Percentiles rank a stretch among this genome's conserved stretches.
Evolutionary conservation across 2,797 vertebrate genomes (phyloP).

Genomic region (Tinamus major): DNA sequence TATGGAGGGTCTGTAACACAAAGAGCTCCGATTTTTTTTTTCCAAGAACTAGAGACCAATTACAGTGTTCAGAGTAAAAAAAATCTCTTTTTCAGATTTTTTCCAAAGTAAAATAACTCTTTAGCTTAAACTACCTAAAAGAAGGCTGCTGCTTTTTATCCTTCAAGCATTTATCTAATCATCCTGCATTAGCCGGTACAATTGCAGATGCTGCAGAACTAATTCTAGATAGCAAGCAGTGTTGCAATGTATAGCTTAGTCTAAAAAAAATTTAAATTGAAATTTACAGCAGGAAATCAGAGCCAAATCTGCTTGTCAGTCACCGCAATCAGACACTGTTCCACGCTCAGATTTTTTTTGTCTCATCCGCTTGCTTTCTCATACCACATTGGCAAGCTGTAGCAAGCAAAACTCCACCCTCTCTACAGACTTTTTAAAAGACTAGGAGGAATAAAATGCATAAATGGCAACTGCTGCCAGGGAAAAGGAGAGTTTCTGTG

Average conservation of each 20-base stretch:
- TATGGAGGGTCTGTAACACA: not conserved
- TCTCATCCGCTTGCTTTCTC: constrained; percentile 26
- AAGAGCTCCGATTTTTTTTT: not conserved
- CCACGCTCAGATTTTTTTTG: not conserved
- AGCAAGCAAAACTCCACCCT: constrained; percentile 74
- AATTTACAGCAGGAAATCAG: constrained; percentile 10
- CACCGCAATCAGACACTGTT: not conserved
- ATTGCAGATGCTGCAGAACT: not conserved
- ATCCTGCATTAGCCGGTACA: constrained; percentile 12
- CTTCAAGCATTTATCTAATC: constrained; percentile 6
- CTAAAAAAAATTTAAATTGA: constrained; percentile 24
- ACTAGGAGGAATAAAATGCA: constrained; percentile 5
- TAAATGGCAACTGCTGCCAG: constrained; percentile 19
- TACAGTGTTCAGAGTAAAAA: not conserved
- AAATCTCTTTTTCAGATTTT: no score
- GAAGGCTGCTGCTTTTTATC: not conserved
- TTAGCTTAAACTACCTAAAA: not conserved
- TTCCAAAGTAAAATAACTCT: not conserved
- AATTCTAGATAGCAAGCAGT: not conserved
- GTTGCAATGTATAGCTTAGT: constrained; percentile 33
- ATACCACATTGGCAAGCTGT: constrained; percentile 54
- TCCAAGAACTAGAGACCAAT: not conserved
- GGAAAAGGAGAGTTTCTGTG: constrained; percentile 27
- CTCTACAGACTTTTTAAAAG: not conserved
- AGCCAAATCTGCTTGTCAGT: not conserved